These are phyloP conservation scores for Oryzias sinensis DNA, from an alignment of 2,797 vertebrate species.

Conservation along the genomic window DNA sequence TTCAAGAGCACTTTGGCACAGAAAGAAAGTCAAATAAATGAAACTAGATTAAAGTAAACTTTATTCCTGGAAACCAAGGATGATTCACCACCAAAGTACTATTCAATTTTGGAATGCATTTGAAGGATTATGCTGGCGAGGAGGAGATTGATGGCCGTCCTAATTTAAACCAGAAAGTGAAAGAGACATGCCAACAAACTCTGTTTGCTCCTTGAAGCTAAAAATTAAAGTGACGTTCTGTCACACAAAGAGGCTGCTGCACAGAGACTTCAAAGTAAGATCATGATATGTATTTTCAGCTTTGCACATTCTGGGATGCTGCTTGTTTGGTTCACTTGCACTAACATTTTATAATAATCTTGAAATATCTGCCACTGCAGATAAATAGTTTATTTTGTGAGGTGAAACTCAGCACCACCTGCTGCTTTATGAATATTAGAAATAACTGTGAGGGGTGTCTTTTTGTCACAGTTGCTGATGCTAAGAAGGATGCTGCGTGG, in stretches of 20 bases:
- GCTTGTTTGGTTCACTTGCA: too few relatives aligned
- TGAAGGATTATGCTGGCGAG: conserved; percentile 24
- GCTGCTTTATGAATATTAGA: too few relatives aligned
- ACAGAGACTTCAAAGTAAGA: not conserved
- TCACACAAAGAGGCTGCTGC: conserved; percentile 3
- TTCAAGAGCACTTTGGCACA: conserved; percentile 16
- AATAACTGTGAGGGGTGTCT: not conserved
- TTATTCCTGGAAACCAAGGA: conserved; percentile 50
- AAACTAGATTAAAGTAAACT: conserved; percentile 48
- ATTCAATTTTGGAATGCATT: conserved; percentile 40
- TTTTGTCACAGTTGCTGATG: too few relatives aligned
- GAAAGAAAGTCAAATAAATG: conserved; percentile 27
- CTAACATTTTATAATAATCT: too few relatives aligned
- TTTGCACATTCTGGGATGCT: too few relatives aligned
- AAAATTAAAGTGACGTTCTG: conserved; percentile 17
- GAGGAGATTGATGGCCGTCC: conserved; percentile 23
- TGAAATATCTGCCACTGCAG: too few relatives aligned
- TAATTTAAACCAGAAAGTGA: conserved; percentile 38
- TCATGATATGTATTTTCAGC: not conserved
- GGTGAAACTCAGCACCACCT: too few relatives aligned
- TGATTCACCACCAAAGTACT: conserved; percentile 44
- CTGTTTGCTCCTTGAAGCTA: conserved; percentile 26
- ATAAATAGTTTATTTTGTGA: too few relatives aligned
- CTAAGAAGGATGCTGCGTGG: too few relatives aligned
- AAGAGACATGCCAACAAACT: conserved; percentile 48